Percentiles rank a stretch among this genome's conserved stretches.
phyloP scores from a whole-genome alignment of 2,797 vertebrate genomes.

The Acipenser transmontanus region DNA sequence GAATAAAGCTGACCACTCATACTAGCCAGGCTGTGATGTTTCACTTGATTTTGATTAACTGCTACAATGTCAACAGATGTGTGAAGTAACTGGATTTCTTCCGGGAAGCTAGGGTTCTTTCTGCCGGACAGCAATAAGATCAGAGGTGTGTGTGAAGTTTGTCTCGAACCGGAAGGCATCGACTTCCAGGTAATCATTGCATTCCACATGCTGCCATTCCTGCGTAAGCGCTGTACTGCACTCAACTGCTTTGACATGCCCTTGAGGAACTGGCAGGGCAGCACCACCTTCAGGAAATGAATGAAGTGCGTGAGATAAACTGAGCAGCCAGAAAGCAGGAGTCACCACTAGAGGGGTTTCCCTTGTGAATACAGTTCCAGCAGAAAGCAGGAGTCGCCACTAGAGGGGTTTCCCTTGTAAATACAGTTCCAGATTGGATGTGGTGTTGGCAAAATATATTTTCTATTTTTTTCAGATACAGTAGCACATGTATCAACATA shows the following conservation, averaged over 20 bases:
- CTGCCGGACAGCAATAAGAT: too few species aligned
- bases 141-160: too few species aligned
- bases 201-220: too few species aligned
- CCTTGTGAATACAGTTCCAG: constrained; percentile 29
- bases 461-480: neutral
- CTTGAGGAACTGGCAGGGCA: neutral
- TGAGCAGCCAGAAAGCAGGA: constrained; percentile 15
- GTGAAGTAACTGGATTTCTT: too few species aligned
- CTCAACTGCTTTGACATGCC: neutral
- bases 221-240: neutral
- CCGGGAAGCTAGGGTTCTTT: too few species aligned
- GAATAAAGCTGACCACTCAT: too few species aligned
- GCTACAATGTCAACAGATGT: too few species aligned
- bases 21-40: too few species aligned
- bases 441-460: neutral
- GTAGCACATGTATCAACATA: too few species aligned
- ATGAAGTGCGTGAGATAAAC: constrained; percentile 26
- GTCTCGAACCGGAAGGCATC: too few species aligned
- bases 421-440: constrained; percentile 23
- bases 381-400: constrained; percentile 26
- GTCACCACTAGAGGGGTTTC: constrained; percentile 34
- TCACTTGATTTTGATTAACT: too few species aligned
- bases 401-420: constrained; percentile 40
- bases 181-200: too few species aligned
- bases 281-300: constrained; percentile 14